A percentile compares a stretch with the other conserved stretches of the same genome.
Conservation (phyloP, 2,888 invertebrate genomes). For the Ennomos fuscantarius region DNA sequence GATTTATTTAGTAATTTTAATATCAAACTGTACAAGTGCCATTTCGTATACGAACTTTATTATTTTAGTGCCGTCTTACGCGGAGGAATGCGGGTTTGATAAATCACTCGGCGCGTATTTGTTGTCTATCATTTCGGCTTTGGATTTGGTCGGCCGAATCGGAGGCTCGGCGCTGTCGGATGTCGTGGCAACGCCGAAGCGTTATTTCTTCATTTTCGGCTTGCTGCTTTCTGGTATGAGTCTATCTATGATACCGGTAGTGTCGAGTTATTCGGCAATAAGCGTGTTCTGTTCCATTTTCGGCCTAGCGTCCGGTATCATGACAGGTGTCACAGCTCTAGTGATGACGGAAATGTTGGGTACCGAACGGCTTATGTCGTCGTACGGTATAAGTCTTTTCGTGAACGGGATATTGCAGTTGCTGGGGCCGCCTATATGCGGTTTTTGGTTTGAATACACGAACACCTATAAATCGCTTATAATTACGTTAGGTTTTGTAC, state of each 20-base stretch:
- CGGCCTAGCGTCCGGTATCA: slow-evolving; percentile 93
- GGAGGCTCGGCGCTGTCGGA: slow-evolving; percentile 95
- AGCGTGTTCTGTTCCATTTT: slow-evolving; percentile 90
- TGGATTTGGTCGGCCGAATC: slow-evolving; percentile 93
- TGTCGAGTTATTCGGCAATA: slow-evolving; percentile 86
- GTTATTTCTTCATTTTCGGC: slow-evolving; percentile 93
- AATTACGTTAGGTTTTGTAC: slow-evolving; percentile 89
- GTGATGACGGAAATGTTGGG: slow-evolving; percentile 96
- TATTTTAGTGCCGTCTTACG: slow-evolving; percentile 92
- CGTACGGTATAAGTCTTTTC: slow-evolving; percentile 94
- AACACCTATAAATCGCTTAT: slow-evolving; percentile 90
- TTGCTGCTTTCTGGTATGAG: slow-evolving; percentile 91
- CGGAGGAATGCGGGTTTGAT: slow-evolving; percentile 88
- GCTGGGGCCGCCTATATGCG: slow-evolving; percentile 93
- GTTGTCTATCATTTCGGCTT: slow-evolving; percentile 91
- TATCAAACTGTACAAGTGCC: slow-evolving; percentile 94
- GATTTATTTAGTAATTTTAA: slow-evolving; percentile 91
- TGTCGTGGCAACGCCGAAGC: slow-evolving; percentile 90
- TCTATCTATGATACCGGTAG: slow-evolving; percentile 88
- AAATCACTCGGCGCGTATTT: slow-evolving; percentile 89
- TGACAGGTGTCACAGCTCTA: slow-evolving; percentile 94
- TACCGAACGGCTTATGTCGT: slow-evolving; percentile 92
- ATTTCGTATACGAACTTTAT: slow-evolving; percentile 95
- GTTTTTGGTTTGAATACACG: slow-evolving; percentile 87
- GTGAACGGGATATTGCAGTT: slow-evolving; percentile 93